Conservation (phyloP, 2,888 invertebrate species). For the Nomada lathburiana region DNA sequence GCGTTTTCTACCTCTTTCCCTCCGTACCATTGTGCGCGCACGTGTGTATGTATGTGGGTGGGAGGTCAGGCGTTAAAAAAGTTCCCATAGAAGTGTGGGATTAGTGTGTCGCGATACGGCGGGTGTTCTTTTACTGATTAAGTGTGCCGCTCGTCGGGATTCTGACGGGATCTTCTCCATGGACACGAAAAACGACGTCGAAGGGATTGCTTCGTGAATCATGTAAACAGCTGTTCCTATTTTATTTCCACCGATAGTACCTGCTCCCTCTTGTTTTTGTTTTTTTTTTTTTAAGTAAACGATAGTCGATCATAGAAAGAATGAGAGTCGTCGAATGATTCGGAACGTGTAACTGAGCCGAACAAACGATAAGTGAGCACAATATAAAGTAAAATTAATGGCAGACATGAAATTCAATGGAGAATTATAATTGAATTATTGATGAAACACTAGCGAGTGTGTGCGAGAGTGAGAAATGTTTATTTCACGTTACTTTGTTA, state of each 20-base stretch:
- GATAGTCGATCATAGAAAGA: not conserved
- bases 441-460: too few relatives aligned
- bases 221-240: slow-evolving; percentile 47
- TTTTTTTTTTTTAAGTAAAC: not conserved
- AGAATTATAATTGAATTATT: not conserved
- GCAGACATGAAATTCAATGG: not conserved
- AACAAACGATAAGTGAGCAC: slow-evolving; percentile 37
- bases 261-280: not conserved
- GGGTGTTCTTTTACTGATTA: slow-evolving; percentile 38
- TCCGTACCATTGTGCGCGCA: not conserved
- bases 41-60: slow-evolving; percentile 28
- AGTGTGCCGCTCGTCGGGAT: slow-evolving; percentile 17
- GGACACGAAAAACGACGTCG: slow-evolving; percentile 17
- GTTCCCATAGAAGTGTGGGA: slow-evolving; percentile 37
- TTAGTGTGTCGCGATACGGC: slow-evolving; percentile 42
- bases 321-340: not conserved
- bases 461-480: too few relatives aligned
- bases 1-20: slow-evolving; percentile 37
- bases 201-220: slow-evolving; percentile 22
- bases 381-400: not conserved
- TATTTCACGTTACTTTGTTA: slow-evolving; percentile 17
- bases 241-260: slow-evolving; percentile 8
- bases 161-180: not conserved
- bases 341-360: slow-evolving; percentile 13
- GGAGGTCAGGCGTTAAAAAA: slow-evolving; percentile 51